phyloP scores from a whole-genome alignment of 2,888 invertebrate genomes.

The Norana najaformis region DNA sequence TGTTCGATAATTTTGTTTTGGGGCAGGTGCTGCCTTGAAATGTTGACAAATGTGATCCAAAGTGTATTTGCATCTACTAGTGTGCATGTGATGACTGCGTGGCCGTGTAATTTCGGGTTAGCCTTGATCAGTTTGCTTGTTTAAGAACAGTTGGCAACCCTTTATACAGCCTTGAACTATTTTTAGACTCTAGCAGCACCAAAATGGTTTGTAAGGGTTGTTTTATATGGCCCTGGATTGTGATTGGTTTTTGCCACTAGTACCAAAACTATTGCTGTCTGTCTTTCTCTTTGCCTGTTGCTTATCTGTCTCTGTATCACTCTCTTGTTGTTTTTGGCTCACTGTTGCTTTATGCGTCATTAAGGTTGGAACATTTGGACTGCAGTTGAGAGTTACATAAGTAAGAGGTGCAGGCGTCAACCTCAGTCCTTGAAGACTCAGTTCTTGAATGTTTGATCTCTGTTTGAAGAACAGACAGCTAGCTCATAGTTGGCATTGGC shows the following conservation, averaged over 20 bases:
- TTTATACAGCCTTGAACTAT: background rate
- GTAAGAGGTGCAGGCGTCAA: background rate
- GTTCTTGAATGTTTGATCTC: no score
- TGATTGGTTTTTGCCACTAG: background rate
- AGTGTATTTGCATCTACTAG: background rate
- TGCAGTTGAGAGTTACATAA: background rate
- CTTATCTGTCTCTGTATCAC: background rate
- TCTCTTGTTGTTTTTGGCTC: background rate
- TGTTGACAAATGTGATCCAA: constrained; percentile 13
- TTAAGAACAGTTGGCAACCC: background rate
- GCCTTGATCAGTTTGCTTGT: constrained; percentile 13
- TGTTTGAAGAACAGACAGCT: no score
- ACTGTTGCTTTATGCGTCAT: background rate
- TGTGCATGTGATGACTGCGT: background rate
- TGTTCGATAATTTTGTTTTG: background rate
- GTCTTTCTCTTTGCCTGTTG: background rate
- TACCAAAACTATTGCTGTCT: background rate
- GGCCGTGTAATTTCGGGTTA: background rate
- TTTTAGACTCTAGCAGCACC: background rate
- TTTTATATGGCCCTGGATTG: background rate
- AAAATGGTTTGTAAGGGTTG: background rate
- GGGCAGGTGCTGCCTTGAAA: background rate
- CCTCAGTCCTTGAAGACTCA: background rate
- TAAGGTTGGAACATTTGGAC: background rate
- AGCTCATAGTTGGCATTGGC: no score